Evolutionary conservation across 2,797 vertebrate species (phyloP), one percentile per base, ranked within the genome.

Genomic region (Mus minutoides): DNA sequence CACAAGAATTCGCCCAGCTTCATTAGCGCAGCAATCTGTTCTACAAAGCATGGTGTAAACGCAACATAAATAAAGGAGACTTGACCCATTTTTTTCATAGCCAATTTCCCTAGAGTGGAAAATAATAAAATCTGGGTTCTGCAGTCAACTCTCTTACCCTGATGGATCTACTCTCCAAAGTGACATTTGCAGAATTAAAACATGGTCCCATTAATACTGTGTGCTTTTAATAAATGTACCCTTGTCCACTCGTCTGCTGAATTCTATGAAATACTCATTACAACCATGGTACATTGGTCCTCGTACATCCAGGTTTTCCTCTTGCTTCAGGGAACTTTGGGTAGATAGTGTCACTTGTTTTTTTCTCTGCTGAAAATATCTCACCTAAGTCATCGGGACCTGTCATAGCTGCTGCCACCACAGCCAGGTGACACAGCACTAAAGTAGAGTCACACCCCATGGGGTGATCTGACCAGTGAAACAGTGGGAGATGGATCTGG

Each of bases 21-120:
- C 96, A 97, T 97, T 97, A 97, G 37, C 4, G 1, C 91, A 37
- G 52, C 96, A 96, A 96, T 91, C 64, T 86, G 34, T 89, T 96
- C 78, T 94, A 85, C 58, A 92, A 92, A 96, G 91, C 86, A 73
- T 24, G 88, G 75, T 86, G 54, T 46, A 95, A 94, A 90, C 10
- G 14, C 69, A 69, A 40, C 60, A 52, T 77, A 97, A 97, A 92
- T 92, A 92, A 96, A 93, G 95, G n/a, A 26, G 76, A 92, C 77
- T 80, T 89, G 91, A 87, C 89, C 91, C 83, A 69, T 88, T 73
- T 92, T 71, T 64, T 94, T 94, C 95, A 78, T 62, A 90, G 76
- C 40, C 90, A 80, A 43, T 92, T 97, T 96, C 83, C 73, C 67
- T 92, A 85, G 80, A 95, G 90, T 84, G 21, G 37, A 75, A 60